These are phyloP conservation scores for Aphidoletes aphidimyza DNA, from an alignment of 2,888 invertebrate species.

Conservation along the genomic window DNA sequence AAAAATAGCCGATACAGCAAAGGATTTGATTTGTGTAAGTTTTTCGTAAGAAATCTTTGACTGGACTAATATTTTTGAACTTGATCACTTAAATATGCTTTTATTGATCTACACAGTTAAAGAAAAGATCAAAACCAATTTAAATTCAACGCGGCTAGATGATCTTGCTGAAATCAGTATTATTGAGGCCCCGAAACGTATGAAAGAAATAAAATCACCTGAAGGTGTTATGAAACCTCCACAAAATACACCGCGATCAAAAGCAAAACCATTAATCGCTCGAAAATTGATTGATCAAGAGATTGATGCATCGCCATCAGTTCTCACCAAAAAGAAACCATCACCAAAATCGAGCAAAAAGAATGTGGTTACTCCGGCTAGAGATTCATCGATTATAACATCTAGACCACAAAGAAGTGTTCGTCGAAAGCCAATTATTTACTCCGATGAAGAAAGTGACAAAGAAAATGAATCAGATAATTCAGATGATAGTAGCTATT, in stretches of 20 bases:
- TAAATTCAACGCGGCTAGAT: conserved; percentile 2
- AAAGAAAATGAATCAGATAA: neutral
- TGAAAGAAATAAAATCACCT: neutral
- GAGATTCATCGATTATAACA: neutral
- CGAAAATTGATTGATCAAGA: neutral
- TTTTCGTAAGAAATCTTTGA: neutral
- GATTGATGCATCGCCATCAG: neutral
- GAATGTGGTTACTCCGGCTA: neutral
- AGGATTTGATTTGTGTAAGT: conserved; percentile 28
- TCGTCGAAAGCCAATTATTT: neutral
- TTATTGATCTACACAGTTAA: no score
- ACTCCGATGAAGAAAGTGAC: neutral
- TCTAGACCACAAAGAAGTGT: neutral
- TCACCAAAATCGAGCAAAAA: neutral
- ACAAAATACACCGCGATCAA: neutral
- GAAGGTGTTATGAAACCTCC: neutral
- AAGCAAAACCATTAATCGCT: neutral
- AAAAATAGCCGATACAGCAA: neutral
- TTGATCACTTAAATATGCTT: no score
- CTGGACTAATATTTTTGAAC: no score
- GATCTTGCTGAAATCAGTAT: conserved; percentile 28
- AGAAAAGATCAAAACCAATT: neutral
- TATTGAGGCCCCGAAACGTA: neutral
- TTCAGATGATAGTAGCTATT: neutral
- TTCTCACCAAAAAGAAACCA: neutral